Percentiles rank a stretch among this genome's conserved stretches.
phyloP scores from a whole-genome alignment of 2,797 vertebrate species.

The Apogon talboti region DNA sequence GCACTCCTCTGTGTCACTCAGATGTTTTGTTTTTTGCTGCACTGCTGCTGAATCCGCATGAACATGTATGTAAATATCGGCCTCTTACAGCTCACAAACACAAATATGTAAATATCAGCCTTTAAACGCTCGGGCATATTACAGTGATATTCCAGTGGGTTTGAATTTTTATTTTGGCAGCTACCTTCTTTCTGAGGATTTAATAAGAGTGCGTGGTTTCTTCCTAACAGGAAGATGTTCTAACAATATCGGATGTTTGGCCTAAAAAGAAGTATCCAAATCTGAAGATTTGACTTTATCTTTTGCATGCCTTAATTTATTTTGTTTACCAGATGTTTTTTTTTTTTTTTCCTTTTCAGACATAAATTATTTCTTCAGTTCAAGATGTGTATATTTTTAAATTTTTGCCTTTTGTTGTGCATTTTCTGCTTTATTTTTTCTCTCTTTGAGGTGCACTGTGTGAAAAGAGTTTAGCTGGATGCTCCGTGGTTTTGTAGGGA shows the following conservation, averaged over 20 bases:
- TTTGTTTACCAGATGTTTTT: conserved; percentile 60
- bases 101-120: conserved; percentile 70
- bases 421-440: conserved; percentile 27
- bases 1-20: conserved; percentile 44
- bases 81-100: conserved; percentile 60
- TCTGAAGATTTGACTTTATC: conserved; percentile 61
- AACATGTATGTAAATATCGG: conserved; percentile 75
- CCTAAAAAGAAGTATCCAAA: conserved; percentile 53
- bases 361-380: conserved; percentile 66
- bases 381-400: conserved; percentile 62
- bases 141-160: conserved; percentile 74
- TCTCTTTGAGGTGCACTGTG: conserved; percentile 76
- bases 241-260: conserved; percentile 50
- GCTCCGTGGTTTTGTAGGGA: conserved; percentile 11
- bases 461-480: conserved; percentile 38
- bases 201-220: conserved; percentile 54
- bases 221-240: conserved; percentile 57
- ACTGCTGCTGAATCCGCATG: conserved; percentile 74
- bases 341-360: conserved; percentile 41
- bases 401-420: conserved; percentile 47
- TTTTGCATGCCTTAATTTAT: conserved; percentile 83
- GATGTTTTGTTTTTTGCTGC: conserved; percentile 61
- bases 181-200: conserved; percentile 75
- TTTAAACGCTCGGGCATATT: conserved; percentile 79
- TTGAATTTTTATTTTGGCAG: conserved; percentile 82